Evolutionary conservation across 2,113 vertebrate genomes (phyloP).

Genomic region (Spermophilus dauricus): DNA sequence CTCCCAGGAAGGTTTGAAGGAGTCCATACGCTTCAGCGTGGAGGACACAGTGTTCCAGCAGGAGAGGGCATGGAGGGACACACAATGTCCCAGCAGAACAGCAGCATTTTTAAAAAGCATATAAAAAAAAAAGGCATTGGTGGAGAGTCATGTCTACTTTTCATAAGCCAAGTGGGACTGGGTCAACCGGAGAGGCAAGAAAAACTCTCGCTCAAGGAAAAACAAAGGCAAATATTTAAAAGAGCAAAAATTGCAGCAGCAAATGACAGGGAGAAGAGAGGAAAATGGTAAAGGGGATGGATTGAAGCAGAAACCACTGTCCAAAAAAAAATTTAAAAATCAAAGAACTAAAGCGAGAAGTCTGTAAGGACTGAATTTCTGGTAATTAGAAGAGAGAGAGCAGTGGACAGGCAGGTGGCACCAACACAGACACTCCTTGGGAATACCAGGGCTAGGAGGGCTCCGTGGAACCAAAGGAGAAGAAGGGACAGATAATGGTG

Average conservation of each 20-base stretch:
- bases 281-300: background rate
- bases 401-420: too few relatives aligned
- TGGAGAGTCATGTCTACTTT: background rate
- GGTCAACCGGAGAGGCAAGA: background rate
- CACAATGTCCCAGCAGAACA: background rate
- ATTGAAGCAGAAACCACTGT: background rate
- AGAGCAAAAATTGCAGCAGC: background rate
- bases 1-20: background rate
- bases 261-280: constrained; percentile 4
- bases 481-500: background rate
- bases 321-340: background rate
- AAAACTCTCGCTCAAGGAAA: background rate
- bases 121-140: too few relatives aligned
- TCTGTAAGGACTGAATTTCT: background rate
- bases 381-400: background rate
- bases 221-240: background rate
- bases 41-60: background rate
- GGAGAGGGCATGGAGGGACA: accelerated
- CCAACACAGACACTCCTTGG: accelerated
- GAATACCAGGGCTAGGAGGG: background rate
- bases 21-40: background rate
- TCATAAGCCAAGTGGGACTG: background rate
- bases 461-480: background rate
- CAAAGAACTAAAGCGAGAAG: background rate
- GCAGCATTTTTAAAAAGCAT: background rate